A percentile compares a stretch with the other conserved stretches of the same genome.
These are phyloP conservation scores for Mus pahari DNA, from an alignment of 2,113 vertebrate genomes.

Conservation along the genomic window DNA sequence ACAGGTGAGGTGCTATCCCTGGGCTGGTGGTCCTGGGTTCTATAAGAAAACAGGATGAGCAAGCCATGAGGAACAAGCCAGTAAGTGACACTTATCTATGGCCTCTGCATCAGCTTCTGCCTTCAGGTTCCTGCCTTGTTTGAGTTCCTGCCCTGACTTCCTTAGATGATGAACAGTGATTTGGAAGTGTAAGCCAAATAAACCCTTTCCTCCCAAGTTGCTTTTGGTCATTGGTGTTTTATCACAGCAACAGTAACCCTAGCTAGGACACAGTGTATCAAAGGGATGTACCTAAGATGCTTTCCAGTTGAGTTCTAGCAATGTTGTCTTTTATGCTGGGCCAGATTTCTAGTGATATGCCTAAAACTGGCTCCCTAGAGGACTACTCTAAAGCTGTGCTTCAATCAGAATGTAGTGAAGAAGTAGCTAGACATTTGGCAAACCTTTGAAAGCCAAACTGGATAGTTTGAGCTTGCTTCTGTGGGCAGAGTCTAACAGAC, in stretches of 20 bases:
- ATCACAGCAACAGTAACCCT: background rate
- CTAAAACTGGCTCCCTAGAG: background rate
- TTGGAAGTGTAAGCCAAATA: background rate
- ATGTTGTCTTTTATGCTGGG: background rate
- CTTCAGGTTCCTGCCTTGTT: background rate
- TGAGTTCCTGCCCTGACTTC: background rate
- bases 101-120: background rate
- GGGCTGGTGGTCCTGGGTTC: background rate
- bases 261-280: background rate
- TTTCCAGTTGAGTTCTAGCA: background rate
- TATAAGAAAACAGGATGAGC: background rate
- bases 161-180: background rate
- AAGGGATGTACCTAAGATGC: background rate
- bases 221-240: background rate
- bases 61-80: background rate
- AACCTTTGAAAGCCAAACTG: background rate
- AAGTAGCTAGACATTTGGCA: background rate
- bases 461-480: background rate
- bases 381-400: background rate
- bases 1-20: background rate
- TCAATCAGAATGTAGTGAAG: background rate
- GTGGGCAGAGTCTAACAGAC: background rate
- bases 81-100: background rate
- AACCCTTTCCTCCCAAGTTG: background rate
- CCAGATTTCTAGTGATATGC: slow-evolving; percentile 1